Conservation (phyloP, 2,113 vertebrate genomes). For the Antigone vipio region DNA sequence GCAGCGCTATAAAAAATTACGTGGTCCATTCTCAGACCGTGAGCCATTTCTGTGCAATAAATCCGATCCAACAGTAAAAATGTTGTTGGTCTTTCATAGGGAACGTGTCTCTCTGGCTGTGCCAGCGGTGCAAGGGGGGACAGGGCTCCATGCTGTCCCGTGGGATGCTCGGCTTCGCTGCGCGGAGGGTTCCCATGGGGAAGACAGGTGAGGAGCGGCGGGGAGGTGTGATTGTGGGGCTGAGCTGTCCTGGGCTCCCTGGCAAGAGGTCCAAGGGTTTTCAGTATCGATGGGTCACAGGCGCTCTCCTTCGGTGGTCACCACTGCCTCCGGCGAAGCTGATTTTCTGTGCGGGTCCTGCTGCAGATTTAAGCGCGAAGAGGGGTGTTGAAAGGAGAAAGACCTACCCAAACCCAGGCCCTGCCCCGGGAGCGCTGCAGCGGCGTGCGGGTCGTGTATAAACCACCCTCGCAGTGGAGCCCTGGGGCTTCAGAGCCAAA, state of each 20-base stretch:
- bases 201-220: rapidly evolving
- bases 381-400: not conserved
- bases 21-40: not conserved
- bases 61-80: not conserved
- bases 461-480: not conserved
- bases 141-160: rapidly evolving
- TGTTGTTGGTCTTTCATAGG: rapidly evolving
- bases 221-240: not conserved
- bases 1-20: not conserved
- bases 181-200: rapidly evolving
- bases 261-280: not conserved
- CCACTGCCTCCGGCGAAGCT: rapidly evolving
- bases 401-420: too few species aligned
- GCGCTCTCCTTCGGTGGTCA: not conserved
- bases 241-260: not conserved
- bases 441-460: rapidly evolving
- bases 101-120: rapidly evolving
- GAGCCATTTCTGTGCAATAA: not conserved
- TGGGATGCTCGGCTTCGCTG: not conserved
- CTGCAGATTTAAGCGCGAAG: not conserved
- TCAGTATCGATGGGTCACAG: rapidly evolving
- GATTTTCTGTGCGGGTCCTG: not conserved
- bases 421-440: rapidly evolving
- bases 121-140: rapidly evolving
- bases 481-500: not conserved